These are phyloP conservation scores for Pelusios castaneus DNA, from an alignment of 2,113 vertebrate species.

Conservation along the genomic window DNA sequence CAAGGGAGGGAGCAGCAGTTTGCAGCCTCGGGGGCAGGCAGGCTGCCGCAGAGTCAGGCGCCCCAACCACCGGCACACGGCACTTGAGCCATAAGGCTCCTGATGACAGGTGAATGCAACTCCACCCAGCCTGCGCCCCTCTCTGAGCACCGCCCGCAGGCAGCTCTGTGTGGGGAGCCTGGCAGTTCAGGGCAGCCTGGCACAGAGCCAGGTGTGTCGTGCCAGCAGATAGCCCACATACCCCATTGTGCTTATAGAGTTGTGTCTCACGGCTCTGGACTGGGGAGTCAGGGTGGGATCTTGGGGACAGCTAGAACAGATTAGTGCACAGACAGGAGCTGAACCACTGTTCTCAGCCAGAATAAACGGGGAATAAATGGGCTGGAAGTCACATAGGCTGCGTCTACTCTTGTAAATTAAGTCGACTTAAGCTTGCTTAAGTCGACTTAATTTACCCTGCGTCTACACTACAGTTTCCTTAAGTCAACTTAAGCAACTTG, in stretches of 20 bases:
- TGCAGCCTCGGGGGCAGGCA: conserved; percentile 46
- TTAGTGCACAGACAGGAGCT: neutral
- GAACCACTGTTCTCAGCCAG: neutral
- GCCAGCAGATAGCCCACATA: neutral
- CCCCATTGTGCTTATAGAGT: fast-evolving
- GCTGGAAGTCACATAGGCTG: neutral
- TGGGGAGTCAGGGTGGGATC: neutral
- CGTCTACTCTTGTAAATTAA: no score
- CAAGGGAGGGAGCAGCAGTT: conserved; percentile 58
- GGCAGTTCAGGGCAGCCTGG: neutral
- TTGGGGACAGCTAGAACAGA: neutral
- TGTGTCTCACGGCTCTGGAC: neutral
- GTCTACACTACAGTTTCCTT: no score
- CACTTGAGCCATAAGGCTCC: neutral
- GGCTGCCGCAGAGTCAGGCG: neutral
- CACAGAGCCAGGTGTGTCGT: fast-evolving
- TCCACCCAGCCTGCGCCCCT: fast-evolving
- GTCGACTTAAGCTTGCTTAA: no score
- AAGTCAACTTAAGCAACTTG: no score
- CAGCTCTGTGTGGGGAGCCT: neutral
- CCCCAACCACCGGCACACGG: neutral
- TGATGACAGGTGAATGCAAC: neutral
- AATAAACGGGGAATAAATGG: neutral
- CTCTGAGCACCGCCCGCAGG: neutral
- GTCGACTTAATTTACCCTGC: no score